These are phyloP conservation scores for Pantala flavescens DNA, from an alignment of 1,140 invertebrate species.

Conservation along the genomic window DNA sequence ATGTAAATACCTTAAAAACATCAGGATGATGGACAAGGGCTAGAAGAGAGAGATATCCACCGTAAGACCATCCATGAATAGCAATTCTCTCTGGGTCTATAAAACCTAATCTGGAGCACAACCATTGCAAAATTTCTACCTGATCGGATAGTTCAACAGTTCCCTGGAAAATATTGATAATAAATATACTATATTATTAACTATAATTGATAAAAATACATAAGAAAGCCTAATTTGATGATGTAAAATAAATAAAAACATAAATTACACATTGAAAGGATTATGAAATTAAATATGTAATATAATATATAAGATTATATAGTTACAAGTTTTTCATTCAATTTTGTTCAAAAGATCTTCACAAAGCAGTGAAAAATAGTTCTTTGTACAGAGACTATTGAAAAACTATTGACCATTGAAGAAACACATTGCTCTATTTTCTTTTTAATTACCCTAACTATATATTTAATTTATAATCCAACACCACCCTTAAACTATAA, in stretches of 20 bases:
- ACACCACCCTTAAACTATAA: too few relatives aligned
- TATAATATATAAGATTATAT: too few relatives aligned
- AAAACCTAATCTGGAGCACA: slow-evolving; percentile 72
- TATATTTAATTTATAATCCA: too few relatives aligned
- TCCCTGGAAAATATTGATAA: slow-evolving; percentile 51
- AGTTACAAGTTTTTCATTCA: too few relatives aligned
- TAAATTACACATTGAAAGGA: too few relatives aligned
- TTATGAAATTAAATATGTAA: too few relatives aligned
- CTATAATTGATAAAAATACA: slow-evolving; percentile 14
- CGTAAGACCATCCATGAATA: slow-evolving; percentile 98
- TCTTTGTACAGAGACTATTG: too few relatives aligned
- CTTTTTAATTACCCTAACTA: too few relatives aligned
- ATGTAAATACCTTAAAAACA: slow-evolving; percentile 59
- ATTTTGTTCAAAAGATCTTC: too few relatives aligned
- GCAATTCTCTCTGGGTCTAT: slow-evolving; percentile 89
- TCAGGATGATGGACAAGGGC: slow-evolving; percentile 71
- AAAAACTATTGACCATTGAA: too few relatives aligned
- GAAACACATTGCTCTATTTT: too few relatives aligned
- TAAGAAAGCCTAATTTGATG: slow-evolving; percentile 1
- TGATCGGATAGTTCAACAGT: slow-evolving; percentile 93
- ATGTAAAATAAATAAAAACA: not conserved
- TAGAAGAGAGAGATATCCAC: slow-evolving; percentile 80
- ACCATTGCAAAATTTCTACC: slow-evolving; percentile 82
- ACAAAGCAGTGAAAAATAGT: too few relatives aligned
- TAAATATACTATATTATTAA: slow-evolving; percentile 20